phyloP scores from a whole-genome alignment of 2,113 vertebrate species.

The Calyptommatus sinebrachiatus region DNA sequence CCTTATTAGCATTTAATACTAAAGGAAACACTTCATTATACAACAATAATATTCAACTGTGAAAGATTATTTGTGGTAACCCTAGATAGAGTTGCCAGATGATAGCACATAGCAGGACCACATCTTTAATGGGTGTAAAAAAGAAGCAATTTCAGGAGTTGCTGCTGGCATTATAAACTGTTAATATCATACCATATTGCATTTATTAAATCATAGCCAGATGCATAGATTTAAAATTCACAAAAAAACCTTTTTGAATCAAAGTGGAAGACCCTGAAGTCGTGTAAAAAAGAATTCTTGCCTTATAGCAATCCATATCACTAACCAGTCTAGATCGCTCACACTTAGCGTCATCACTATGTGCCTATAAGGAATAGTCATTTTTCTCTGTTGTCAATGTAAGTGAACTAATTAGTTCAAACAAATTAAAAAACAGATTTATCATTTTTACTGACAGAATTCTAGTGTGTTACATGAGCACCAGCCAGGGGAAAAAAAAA shows the following conservation, averaged over 20 bases:
- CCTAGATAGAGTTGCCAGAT: too few relatives aligned
- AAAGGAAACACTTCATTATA: neutral
- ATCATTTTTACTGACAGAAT: neutral
- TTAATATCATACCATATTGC: too few relatives aligned
- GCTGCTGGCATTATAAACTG: too few relatives aligned
- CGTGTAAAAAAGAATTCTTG: neutral
- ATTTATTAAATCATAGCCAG: too few relatives aligned
- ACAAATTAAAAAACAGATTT: slow-evolving; percentile 12
- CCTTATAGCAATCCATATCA: neutral
- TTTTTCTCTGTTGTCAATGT: slow-evolving; percentile 3
- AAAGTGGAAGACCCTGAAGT: neutral
- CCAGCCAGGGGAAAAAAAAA: neutral
- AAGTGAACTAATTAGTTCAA: slow-evolving; percentile 11
- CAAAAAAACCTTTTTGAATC: neutral
- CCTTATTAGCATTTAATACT: neutral
- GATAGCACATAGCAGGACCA: too few relatives aligned
- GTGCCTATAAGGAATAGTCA: neutral
- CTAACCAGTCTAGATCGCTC: neutral
- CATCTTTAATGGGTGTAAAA: too few relatives aligned
- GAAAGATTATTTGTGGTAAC: neutral
- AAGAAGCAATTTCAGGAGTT: too few relatives aligned
- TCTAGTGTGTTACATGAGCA: neutral
- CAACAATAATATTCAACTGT: neutral
- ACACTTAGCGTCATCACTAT: neutral
- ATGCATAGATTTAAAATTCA: neutral